Base-by-base conservation (phyloP, 1,140 invertebrate genomes). In the Drosophila eugracilis region DNA sequence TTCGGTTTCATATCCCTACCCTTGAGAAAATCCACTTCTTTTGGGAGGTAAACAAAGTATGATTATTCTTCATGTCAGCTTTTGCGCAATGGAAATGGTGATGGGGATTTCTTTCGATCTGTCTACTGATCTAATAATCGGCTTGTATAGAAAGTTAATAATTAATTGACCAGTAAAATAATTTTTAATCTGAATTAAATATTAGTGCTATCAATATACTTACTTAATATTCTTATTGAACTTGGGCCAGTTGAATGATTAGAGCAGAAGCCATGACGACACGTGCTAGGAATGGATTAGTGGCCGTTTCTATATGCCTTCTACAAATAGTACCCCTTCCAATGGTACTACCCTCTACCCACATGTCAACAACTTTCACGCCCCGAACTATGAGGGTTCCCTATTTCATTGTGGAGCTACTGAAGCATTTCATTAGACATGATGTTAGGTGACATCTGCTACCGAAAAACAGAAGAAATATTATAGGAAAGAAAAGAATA, bases 351-450 rank as follows among this genome's bases (percentile, higher is more conserved):
- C 36, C 28, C 54, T 47, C 6, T 62, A 37, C 80, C 81, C 80
- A 77, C 81, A 85, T 85, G 63, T 75, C 59, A 78, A 74, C 81
- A 80, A 70, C 73, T 86, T 80, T 80, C 66, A 84, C 79, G 79
- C 75, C 79, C 50, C 54, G 22, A 50, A 67, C 34, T 59, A 79
- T 75, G 75, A 59, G 80, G 76, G 81, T 55, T 63, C 60, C 80
- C 75, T 69, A 59, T 52, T 42, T 32, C 39, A 52, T 52, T 65
- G 37, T 63, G 19, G 37, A 57, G 72, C 77, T 55, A 84, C 60
- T 47, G 77, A 72, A 67, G 65, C 75, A 84, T 75, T 84, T 84
- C 71, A 79, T 84, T 84, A 50, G 78, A 77, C 62, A 70, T 52
- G 50, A 34, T 63, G 74, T 78, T 78, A 48, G 50, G 34, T 54